phyloP scores from a whole-genome alignment of 2,888 invertebrate genomes.

The Tortrix viridana region DNA sequence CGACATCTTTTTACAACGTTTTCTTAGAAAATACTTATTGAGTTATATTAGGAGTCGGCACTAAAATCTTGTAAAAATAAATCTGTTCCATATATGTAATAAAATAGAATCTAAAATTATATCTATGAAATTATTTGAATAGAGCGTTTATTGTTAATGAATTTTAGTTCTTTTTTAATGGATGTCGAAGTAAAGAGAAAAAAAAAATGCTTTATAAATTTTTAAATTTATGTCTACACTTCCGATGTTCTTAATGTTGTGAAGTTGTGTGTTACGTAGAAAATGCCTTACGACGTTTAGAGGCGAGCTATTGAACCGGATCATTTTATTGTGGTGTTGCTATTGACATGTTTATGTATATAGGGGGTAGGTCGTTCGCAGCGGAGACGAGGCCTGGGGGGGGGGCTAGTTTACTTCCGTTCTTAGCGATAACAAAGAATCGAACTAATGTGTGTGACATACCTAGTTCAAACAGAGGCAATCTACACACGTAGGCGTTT shows the following conservation, averaged over 20 bases:
- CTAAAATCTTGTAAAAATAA: slow-evolving; percentile 66
- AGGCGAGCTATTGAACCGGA: slow-evolving; percentile 45
- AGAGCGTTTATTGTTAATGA: slow-evolving; percentile 67
- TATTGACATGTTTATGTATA: slow-evolving; percentile 38
- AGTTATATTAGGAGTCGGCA: slow-evolving; percentile 68
- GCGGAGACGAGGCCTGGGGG: slow-evolving; percentile 2
- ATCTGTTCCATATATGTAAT: slow-evolving; percentile 57
- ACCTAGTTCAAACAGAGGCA: too few relatives aligned
- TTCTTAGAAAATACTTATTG: slow-evolving; percentile 30
- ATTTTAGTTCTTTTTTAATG: slow-evolving; percentile 31
- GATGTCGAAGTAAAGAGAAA: slow-evolving; percentile 34
- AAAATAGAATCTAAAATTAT: slow-evolving; percentile 65
- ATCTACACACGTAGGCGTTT: too few relatives aligned
- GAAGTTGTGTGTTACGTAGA: slow-evolving; percentile 60
- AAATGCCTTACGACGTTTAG: slow-evolving; percentile 54
- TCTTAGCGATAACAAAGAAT: too few relatives aligned
- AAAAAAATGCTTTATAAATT: slow-evolving; percentile 58
- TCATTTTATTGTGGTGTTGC: slow-evolving; percentile 50
- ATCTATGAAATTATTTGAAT: slow-evolving; percentile 63
- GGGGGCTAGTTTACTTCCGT: neutral
- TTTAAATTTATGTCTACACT: slow-evolving; percentile 59
- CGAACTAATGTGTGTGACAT: too few relatives aligned
- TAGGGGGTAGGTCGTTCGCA: slow-evolving; percentile 17
- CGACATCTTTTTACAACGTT: slow-evolving; percentile 48
- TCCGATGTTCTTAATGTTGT: slow-evolving; percentile 58